phyloP scores from a whole-genome alignment of 2,113 vertebrate genomes.

The Xenopus laevis region DNA sequence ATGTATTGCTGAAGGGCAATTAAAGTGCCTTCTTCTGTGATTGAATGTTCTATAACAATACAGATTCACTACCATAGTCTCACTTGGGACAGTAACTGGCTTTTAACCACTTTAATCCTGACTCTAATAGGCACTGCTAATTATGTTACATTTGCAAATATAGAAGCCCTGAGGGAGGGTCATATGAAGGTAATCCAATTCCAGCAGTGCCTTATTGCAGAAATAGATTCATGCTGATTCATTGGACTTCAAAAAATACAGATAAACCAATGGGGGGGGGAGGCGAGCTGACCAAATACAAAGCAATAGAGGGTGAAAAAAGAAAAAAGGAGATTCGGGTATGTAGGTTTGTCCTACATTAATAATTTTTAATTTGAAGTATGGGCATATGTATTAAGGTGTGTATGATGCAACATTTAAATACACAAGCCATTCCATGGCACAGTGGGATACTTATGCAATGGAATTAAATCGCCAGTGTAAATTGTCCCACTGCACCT shows the following conservation, averaged over 20 bases:
- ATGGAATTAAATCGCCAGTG: too few species aligned
- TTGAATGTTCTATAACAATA: constrained; percentile 44
- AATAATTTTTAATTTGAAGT: constrained; percentile 18
- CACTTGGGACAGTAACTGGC: constrained; percentile 45
- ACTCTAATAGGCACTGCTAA: constrained; percentile 46
- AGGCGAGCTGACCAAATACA: constrained; percentile 22
- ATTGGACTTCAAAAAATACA: constrained; percentile 37
- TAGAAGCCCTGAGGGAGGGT: constrained; percentile 46
- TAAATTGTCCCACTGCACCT: too few species aligned
- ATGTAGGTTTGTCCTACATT: background rate
- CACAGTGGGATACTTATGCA: too few species aligned
- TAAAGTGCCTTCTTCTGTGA: constrained; percentile 40
- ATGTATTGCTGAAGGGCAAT: constrained; percentile 41
- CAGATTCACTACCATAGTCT: constrained; percentile 44
- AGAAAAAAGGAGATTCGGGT: too few species aligned
- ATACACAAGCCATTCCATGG: too few species aligned
- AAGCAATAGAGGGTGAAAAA: background rate
- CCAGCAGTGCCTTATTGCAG: constrained; percentile 44
- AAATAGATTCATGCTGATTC: constrained; percentile 46
- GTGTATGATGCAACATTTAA: too few species aligned
- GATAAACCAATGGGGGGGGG: constrained; percentile 20
- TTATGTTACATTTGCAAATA: constrained; percentile 46
- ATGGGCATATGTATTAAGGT: background rate
- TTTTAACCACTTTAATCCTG: constrained; percentile 47
- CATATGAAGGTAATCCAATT: constrained; percentile 47